phyloP scores from a whole-genome alignment of 2,888 invertebrate genomes.

The Epinotia demarniana region DNA sequence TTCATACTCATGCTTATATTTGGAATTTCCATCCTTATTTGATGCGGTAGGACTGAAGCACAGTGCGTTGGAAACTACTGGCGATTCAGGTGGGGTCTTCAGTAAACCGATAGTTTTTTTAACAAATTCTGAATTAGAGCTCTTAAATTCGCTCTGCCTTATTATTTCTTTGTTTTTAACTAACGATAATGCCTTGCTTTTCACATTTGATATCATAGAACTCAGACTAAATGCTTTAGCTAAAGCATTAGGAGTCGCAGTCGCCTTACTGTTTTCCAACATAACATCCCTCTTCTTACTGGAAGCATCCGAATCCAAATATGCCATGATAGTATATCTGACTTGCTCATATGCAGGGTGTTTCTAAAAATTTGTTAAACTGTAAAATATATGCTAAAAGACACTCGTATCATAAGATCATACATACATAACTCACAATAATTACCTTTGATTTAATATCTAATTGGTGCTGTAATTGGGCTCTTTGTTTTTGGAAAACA shows the following conservation, averaged over 20 bases:
- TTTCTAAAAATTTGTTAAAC: constrained; percentile 70
- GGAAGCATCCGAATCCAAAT: constrained; percentile 70
- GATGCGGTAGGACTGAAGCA: constrained; percentile 47
- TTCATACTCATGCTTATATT: background rate
- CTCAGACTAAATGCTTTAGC: constrained; percentile 68
- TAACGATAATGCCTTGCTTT: constrained; percentile 80
- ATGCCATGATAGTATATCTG: constrained; percentile 74
- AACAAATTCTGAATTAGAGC: constrained; percentile 59
- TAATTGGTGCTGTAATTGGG: constrained; percentile 84
- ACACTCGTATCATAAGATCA: no score
- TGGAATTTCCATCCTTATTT: constrained; percentile 13
- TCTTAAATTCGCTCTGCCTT: constrained; percentile 57
- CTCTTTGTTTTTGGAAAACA: constrained; percentile 84
- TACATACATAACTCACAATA: background rate
- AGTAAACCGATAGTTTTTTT: constrained; percentile 66
- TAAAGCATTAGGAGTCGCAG: constrained; percentile 66
- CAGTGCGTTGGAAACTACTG: constrained; percentile 59
- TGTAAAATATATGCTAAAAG: background rate
- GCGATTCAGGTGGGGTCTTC: constrained; percentile 70
- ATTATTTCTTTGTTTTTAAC: constrained; percentile 72
- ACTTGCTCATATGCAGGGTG: constrained; percentile 76
- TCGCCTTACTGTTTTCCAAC: constrained; percentile 61
- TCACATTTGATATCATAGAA: constrained; percentile 81
- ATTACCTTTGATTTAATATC: constrained; percentile 84
- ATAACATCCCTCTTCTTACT: constrained; percentile 54